Percentiles rank a stretch among this genome's conserved stretches.
phyloP scores from a whole-genome alignment of 2,113 vertebrate genomes.

The zebrafish (Danio rerio) region GRCz12tu NC_133182.1:79019501-79020000 shows the following conservation, averaged over 20 bases:
- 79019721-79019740: slow-evolving; percentile 62
- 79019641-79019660: slow-evolving; percentile 96
- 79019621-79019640: slow-evolving; percentile 86
- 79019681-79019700: slow-evolving; percentile 84
- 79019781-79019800: slow-evolving; percentile 13
- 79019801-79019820: not conserved
- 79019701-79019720: slow-evolving; percentile 92
- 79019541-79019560: slow-evolving; percentile 97
- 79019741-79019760: slow-evolving; percentile 13
- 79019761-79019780: slow-evolving; percentile 34
- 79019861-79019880: too few relatives aligned
- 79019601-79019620: slow-evolving; percentile 95
- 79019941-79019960: too few relatives aligned
- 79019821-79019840: too few relatives aligned
- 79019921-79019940: too few relatives aligned
- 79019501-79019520: slow-evolving; percentile 85
- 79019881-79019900: too few relatives aligned
- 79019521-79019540: slow-evolving; percentile 92
- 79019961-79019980: too few relatives aligned
- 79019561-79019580: slow-evolving; percentile 90
- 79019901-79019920: too few relatives aligned
- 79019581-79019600: slow-evolving; percentile 92
- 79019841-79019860: too few relatives aligned
- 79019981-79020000: too few relatives aligned
- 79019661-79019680: slow-evolving; percentile 87